A percentile compares a stretch with the other conserved stretches of the same genome.
Evolutionary conservation across 2,888 invertebrate genomes (phyloP).

Genomic region (Caenorhabditis drosophilae): DNA sequence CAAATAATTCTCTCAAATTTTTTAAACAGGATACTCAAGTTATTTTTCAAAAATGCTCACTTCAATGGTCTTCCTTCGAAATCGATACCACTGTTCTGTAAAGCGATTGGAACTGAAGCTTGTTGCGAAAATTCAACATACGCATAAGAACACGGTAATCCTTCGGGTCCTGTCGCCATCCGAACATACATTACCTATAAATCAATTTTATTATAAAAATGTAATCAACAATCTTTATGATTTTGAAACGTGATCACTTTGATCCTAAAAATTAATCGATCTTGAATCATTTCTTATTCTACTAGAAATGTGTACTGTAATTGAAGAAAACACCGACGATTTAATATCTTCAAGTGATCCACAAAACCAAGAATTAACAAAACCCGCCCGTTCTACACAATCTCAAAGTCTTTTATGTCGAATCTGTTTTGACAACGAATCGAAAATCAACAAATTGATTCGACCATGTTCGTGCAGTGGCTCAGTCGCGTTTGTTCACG

Average conservation of each 20-base stretch:
- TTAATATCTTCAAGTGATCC: no score
- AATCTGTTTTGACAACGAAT: constrained; percentile 35
- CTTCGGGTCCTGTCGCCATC: constrained; percentile 80
- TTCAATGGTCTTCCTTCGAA: constrained; percentile 78
- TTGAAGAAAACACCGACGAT: no score
- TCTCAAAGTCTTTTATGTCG: constrained; percentile 21
- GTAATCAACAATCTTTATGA: no score
- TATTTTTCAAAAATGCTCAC: constrained; percentile 51
- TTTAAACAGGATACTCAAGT: no score
- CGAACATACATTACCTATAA: constrained; percentile 87
- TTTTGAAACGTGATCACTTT: not conserved
- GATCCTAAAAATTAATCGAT: no score
- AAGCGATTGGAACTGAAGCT: constrained; percentile 82
- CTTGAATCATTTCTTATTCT: no score
- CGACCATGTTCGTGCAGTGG: constrained; percentile 46
- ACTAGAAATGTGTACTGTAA: no score
- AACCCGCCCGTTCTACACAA: no score
- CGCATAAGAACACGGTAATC: constrained; percentile 77
- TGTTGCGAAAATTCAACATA: constrained; percentile 93
- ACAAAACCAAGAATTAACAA: no score
- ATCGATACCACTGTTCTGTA: constrained; percentile 80
- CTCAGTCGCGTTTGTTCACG: constrained; percentile 44
- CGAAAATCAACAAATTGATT: constrained; percentile 24
- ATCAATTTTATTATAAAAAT: not conserved
- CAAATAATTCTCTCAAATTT: not conserved